Evolutionary conservation across 2,113 vertebrate genomes (phyloP), one percentile per base, ranked within the genome.

Genomic region (Embiotoca jacksoni): DNA sequence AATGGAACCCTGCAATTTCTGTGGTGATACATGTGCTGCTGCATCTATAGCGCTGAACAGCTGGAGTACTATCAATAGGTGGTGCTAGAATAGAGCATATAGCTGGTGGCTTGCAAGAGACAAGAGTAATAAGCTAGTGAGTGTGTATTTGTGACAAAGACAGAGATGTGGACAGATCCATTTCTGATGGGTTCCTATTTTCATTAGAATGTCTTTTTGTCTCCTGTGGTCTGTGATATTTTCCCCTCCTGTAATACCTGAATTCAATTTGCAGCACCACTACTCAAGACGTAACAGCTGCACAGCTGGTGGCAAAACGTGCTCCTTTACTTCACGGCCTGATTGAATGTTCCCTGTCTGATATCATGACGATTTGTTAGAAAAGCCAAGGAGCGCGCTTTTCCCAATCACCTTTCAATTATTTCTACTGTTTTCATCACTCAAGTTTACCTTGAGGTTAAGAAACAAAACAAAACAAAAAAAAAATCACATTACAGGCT

Each of bases 31-130:
- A 36, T n/a, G 7, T 6, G 33, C 64, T 47, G 35, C 36, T 41
- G 33, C 53, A 60, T 35, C 32, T 44, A n/a, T 31, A 75, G 8
- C 11, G 3, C 31, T 63, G 69, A 88, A 73, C 11, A 54, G 36
- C 52, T 55, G 14, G 50, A 62, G 36, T 11, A 49, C 67, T 16
- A 88, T 92, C 94, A 93, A 86, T 93, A 94, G 93, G 92, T 89
- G 93, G 94, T 83, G 93, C 94, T 93, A 89, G 84, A 90, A 89
- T 84, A 89, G 89, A 92, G 75, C 85, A 58, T 84, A 85, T 81
- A 69, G n/a, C 44, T 14, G 53, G 64, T 54, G 54, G 23, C 72
- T 62, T 10, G 31, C 36, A 76, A 41, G 50, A 59, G 7, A 78
- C 44, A 63, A n/a, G 7, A 31, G 50, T 7, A 23, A 23, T 23